phyloP scores from a whole-genome alignment of 2,888 invertebrate species.

The Phaonia tiefii region DNA sequence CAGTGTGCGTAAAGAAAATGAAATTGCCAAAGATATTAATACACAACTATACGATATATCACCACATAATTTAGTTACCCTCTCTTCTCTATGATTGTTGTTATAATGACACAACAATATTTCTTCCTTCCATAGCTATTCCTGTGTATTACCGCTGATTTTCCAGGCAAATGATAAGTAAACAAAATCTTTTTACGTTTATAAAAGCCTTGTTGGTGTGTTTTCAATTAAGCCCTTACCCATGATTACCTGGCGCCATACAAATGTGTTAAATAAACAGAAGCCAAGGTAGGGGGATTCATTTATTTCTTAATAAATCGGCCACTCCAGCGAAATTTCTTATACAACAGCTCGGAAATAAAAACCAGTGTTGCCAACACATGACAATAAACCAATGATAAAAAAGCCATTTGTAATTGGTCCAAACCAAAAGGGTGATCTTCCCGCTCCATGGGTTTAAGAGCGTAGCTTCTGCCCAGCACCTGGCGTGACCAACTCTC shows the following conservation, averaged over 20 bases:
- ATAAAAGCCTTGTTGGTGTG: no score
- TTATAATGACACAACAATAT: no score
- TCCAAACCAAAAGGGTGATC: constrained; percentile 38
- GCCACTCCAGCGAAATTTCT: constrained; percentile 54
- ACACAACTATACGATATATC: no score
- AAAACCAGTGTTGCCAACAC: constrained; percentile 49
- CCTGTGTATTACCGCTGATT: no score
- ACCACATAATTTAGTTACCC: no score
- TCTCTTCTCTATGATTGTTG: neutral
- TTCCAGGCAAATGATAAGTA: neutral
- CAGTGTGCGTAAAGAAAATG: no score
- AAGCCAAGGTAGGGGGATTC: no score
- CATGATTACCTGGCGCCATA: no score
- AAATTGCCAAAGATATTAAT: no score
- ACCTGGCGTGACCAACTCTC: constrained; percentile 57
- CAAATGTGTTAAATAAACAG: no score
- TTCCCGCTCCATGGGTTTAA: neutral
- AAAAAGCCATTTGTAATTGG: constrained; percentile 30
- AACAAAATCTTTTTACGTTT: neutral
- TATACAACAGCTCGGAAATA: constrained; percentile 63
- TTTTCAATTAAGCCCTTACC: no score
- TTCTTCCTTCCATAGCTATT: no score
- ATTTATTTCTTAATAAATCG: constrained; percentile 6
- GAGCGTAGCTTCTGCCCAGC: constrained; percentile 36
- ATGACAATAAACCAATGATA: constrained; percentile 17